phyloP scores from a whole-genome alignment of 2,888 invertebrate species.

The Rhamnusium bicolor region DNA sequence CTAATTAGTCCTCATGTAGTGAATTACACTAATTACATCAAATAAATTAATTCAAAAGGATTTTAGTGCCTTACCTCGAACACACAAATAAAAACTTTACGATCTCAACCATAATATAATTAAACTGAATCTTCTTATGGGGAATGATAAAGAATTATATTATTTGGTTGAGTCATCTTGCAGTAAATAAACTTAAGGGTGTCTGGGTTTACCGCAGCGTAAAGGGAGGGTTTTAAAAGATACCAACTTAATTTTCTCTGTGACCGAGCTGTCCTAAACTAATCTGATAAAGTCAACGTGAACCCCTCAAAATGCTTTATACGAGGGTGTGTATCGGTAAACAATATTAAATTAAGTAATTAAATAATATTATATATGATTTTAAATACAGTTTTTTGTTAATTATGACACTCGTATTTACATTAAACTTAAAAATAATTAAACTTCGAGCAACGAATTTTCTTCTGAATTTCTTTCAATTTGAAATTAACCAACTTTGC shows the following conservation, averaged over 20 bases:
- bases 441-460: too few relatives aligned
- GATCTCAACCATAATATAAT: conserved; percentile 26
- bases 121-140: conserved; percentile 20
- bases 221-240: conserved; percentile 60
- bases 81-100: conserved; percentile 23
- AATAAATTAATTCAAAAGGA: not conserved
- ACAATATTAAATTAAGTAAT: not conserved
- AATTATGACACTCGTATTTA: too few relatives aligned
- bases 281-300: conserved; percentile 61
- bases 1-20: not conserved
- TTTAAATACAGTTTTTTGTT: too few relatives aligned
- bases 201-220: conserved; percentile 50
- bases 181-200: conserved; percentile 56
- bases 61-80: conserved; percentile 7
- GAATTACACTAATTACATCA: not conserved
- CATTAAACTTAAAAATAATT: too few relatives aligned
- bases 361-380: not conserved
- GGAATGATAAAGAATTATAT: conserved; percentile 38
- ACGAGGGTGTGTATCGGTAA: not conserved
- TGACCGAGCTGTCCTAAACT: conserved; percentile 61
- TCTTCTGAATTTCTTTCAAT: too few relatives aligned
- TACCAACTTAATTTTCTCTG: conserved; percentile 66
- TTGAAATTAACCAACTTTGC: too few relatives aligned
- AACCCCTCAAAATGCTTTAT: conserved; percentile 35
- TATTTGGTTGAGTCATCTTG: conserved; percentile 41